These are phyloP conservation scores for Scartelaos histophorus DNA, from an alignment of 2,113 vertebrate species.

Conservation along the genomic window DNA sequence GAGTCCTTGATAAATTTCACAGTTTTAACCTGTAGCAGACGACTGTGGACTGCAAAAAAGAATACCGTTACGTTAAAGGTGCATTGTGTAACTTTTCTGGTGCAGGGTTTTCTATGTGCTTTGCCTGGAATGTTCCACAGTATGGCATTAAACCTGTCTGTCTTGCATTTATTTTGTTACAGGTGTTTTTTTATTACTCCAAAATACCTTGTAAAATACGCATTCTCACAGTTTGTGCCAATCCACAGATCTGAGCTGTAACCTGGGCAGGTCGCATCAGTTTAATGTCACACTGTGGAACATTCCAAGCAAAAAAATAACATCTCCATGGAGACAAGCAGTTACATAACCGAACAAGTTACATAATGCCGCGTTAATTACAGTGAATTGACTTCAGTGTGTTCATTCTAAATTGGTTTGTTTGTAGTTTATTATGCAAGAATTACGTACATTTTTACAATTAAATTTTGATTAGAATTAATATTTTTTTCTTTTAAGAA, in stretches of 20 bases:
- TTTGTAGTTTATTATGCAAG: background rate
- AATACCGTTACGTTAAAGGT: background rate
- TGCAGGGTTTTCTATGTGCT: background rate
- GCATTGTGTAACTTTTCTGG: background rate
- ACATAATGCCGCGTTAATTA: background rate
- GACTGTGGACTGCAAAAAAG: conserved; percentile 3
- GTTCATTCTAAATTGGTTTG: background rate
- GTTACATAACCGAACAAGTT: background rate
- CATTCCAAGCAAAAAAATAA: too few relatives aligned
- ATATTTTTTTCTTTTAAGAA: background rate
- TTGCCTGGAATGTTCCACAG: background rate
- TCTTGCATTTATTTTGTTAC: too few relatives aligned
- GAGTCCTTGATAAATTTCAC: conserved; percentile 29
- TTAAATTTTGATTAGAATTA: background rate
- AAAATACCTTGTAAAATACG: too few relatives aligned
- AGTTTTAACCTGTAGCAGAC: conserved; percentile 54
- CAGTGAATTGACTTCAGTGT: background rate
- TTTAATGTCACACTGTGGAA: too few relatives aligned
- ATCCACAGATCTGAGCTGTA: too few relatives aligned
- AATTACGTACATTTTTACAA: background rate
- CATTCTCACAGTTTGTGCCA: too few relatives aligned
- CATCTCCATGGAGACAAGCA: too few relatives aligned
- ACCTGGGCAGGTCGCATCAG: too few relatives aligned
- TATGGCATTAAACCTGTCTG: background rate
- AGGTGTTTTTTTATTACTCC: too few relatives aligned